Evolutionary conservation across 2,888 invertebrate species (phyloP).

Genomic region (Carcina quercana): DNA sequence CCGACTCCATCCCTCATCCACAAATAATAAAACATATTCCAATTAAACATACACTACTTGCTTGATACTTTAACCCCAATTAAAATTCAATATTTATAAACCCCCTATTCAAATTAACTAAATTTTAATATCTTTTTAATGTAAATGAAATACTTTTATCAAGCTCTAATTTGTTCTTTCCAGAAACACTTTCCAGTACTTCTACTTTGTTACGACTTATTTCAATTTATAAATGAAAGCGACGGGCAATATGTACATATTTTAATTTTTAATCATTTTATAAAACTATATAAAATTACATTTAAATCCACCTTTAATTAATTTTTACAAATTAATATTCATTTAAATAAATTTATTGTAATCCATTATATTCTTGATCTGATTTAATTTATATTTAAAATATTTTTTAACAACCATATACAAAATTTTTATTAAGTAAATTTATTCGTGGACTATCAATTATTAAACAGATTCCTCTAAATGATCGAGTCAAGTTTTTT

Average conservation of each 20-base stretch:
- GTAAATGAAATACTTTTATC: conserved; percentile 81
- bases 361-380: conserved; percentile 79
- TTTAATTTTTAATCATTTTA: conserved; percentile 77
- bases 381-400: too few relatives aligned
- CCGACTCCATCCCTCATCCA: too few relatives aligned
- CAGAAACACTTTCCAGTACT: conserved; percentile 83
- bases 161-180: conserved; percentile 78
- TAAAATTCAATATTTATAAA: too few relatives aligned
- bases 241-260: conserved; percentile 88
- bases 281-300: conserved; percentile 73
- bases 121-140: conserved; percentile 73
- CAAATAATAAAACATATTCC: too few relatives aligned
- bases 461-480: too few relatives aligned
- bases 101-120: conserved; percentile 52
- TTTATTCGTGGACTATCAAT: too few relatives aligned
- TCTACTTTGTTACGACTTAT: conserved; percentile 90
- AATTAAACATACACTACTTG: too few relatives aligned
- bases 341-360: conserved; percentile 77
- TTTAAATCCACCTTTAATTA: conserved; percentile 78
- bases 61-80: too few relatives aligned
- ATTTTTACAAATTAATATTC: conserved; percentile 48
- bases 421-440: too few relatives aligned
- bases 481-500: too few relatives aligned
- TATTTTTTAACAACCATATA: too few relatives aligned
- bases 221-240: conserved; percentile 79